Evolutionary conservation across 2,797 vertebrate genomes (phyloP).

Genomic region (Microctenopoma stevenorrisi): DNA sequence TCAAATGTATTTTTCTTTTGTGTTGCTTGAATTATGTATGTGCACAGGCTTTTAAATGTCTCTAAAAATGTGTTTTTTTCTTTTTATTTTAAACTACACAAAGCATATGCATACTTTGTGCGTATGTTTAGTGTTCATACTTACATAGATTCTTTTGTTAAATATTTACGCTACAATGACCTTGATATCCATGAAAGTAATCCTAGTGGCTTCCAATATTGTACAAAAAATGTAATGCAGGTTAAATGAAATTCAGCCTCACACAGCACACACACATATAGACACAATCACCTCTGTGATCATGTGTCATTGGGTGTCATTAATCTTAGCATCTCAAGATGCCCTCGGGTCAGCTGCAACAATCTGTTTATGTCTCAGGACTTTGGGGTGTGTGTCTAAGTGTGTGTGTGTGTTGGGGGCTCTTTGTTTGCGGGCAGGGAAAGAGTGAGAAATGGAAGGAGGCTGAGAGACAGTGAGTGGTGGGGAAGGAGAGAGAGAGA

Average conservation of each 20-base stretch:
- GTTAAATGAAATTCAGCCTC: background rate
- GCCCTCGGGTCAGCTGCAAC: slow-evolving; percentile 73
- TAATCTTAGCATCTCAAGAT: slow-evolving; percentile 71
- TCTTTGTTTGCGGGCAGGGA: background rate
- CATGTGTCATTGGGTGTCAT: slow-evolving; percentile 76
- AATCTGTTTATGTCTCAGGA: slow-evolving; percentile 66
- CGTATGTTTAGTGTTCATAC: no score
- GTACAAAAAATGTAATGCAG: background rate
- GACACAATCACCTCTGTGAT: slow-evolving; percentile 61
- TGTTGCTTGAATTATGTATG: background rate
- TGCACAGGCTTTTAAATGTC: no score
- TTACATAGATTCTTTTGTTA: no score
- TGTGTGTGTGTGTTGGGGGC: slow-evolving; percentile 23
- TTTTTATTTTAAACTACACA: no score
- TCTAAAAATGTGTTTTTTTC: no score
- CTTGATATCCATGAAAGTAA: no score
- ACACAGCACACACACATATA: background rate
- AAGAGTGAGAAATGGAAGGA: slow-evolving; percentile 44
- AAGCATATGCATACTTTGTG: no score
- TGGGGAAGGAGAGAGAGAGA: slow-evolving; percentile 16
- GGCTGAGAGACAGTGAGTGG: slow-evolving; percentile 40
- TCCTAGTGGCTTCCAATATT: background rate
- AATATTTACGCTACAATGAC: no score
- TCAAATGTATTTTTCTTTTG: no score
- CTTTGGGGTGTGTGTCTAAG: slow-evolving; percentile 23